Base-by-base conservation (phyloP, 1,140 invertebrate genomes). In the Archegozetes longisetosus region DNA sequence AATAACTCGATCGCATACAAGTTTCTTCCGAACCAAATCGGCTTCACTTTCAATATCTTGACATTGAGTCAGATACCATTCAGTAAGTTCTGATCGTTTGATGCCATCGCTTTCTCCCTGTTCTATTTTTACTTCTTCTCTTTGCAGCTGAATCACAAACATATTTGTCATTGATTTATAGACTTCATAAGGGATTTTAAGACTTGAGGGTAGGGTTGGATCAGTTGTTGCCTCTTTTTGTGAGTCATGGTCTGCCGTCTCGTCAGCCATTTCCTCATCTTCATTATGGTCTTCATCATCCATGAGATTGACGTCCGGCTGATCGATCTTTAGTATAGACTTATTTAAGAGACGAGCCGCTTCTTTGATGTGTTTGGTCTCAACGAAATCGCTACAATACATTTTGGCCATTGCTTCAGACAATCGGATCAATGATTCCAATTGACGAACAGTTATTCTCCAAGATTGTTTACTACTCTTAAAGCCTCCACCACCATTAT, bases 361-460 rank as follows among this genome's bases (percentile, higher is more conserved):
- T 78, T 98, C 93, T 68, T 84, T 84, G 0, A 98, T 93, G 71
- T 99, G 94, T 26, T 82, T 82, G 1, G 81, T 75, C 4, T 80
- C 78, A 14, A 97, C 92, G 70, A 86, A 82, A 64, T 93, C 88
- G 60, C 80, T 82, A 72, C 94, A 98, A 73, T 96, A 84, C 75
- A 99, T 81, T 71, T 93, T 84, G 32, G 96, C 94, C 78, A 96
- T 85, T 13, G 86, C 91, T 76, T 99, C 96, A 3, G 92, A 88
- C 13, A 99, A 76, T 28, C 95, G 84, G 66, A 99, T 84, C 80
- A 99, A 84, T 68, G 89, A 95, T 75, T 99, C 96, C 53, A 99
- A 75, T 71, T 99, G 95, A n/a, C 96, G 77, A n/a, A 98, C 95
- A 0, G 95, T 98, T 60, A 98, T 94, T 53, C 93, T 77, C 89